These are phyloP conservation scores for Pseudochirops cupreus DNA, from an alignment of 2,797 vertebrate genomes.

Conservation along the genomic window DNA sequence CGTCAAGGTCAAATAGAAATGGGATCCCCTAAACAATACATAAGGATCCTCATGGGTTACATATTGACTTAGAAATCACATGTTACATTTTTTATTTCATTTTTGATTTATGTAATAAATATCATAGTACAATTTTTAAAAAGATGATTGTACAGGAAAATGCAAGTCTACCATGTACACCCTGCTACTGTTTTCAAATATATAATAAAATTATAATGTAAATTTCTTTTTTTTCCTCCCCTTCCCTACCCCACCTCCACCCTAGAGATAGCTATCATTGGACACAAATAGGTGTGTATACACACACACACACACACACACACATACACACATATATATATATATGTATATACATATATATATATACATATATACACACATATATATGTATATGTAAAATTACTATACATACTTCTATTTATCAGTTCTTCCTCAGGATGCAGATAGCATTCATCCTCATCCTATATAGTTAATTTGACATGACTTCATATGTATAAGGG, in stretches of 20 bases:
- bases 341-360: no score
- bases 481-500: background rate
- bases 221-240: no score
- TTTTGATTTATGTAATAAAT: background rate
- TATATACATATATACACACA: no score
- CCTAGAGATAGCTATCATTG: no score
- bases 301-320: no score
- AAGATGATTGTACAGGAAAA: background rate
- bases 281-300: no score
- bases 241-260: no score
- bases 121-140: background rate
- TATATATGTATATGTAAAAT: no score
- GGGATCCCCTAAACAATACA: background rate
- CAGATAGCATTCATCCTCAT: background rate
- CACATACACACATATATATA: no score
- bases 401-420: background rate
- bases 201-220: no score
- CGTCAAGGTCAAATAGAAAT: background rate
- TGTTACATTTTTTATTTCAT: background rate
- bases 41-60: background rate
- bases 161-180: background rate
- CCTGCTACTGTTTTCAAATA: no score
- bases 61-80: background rate
- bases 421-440: background rate
- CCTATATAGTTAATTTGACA: background rate